Base-by-base conservation (phyloP, 1,140 invertebrate genomes). In the Drosophila burlai region DNA sequence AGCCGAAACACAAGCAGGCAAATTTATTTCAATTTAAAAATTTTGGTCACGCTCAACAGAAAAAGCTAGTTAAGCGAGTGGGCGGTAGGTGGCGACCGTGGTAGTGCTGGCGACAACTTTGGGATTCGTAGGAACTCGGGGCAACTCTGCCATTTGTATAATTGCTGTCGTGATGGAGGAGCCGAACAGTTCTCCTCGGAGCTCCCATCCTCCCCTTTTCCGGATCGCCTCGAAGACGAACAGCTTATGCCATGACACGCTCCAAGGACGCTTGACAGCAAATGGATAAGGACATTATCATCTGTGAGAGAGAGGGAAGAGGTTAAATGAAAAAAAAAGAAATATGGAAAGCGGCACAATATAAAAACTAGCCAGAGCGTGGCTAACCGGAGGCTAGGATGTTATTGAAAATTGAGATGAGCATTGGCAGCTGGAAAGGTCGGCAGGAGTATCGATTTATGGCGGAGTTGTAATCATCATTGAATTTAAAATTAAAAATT, bases 11-110 rank as follows among this genome's bases (percentile, higher is more conserved):
- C 55, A 68, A 80, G 52, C 68, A 80, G 78, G 76, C 61, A 85
- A 89, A 82, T 89, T 85, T 89, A 89, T 89, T 85, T 90, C 85
- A 89, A 89, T 89, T 89, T 89, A 89, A 89, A 89, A 90, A 89
- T 89, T 90, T 89, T 85, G 78, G 85, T 85, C 85, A 89, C 85
- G 85, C 85, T 83, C 85, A 66, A 69, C 81, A 89, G 69, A 81
- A 72, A 89, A 83, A 83, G 81, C 65, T 67, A 87, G 83, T 77
- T 83, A 87, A 64, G 81, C 64, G 60, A 61, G 46, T 72, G 31
- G 16, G 40, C 31, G 36, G 36, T 50, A 29, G 40, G 18, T 40
- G 36, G 26, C 26, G 47, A 6, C 16, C 11, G 26, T n/a, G 4
- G 16, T 31, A 21, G 24, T 6, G 11, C 6, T 24, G 50, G 47